phyloP scores from a whole-genome alignment of 1,140 invertebrate species.

The Lasaia peninsularis region DNA sequence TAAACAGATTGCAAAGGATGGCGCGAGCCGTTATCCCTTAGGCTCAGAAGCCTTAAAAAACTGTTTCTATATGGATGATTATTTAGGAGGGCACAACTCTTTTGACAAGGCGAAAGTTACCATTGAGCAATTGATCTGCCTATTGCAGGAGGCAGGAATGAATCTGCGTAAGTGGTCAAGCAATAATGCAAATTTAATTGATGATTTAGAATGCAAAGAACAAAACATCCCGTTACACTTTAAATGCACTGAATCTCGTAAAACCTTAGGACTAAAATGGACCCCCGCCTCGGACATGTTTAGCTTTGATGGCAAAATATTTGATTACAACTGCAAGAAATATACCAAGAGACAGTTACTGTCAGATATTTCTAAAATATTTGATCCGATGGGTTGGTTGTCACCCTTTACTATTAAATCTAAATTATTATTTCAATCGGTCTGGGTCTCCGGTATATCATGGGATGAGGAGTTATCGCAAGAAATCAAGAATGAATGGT shows the following conservation, averaged over 20 bases:
- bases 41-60: slow-evolving; percentile 2
- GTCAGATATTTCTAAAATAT: too few species aligned
- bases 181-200: slow-evolving; percentile 18
- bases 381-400: too few species aligned
- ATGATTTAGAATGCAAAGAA: slow-evolving; percentile 6
- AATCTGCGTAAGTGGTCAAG: slow-evolving; percentile 38
- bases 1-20: slow-evolving; percentile 26
- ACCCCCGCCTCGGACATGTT: too few species aligned
- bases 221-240: slow-evolving; percentile 7
- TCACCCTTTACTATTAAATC: too few species aligned
- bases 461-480: too few species aligned
- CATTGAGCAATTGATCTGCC: slow-evolving; percentile 30
- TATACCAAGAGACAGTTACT: too few species aligned
- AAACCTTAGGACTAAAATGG: slow-evolving; percentile 14
- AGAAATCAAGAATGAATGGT: too few species aligned
- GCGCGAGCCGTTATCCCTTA: slow-evolving; percentile 25
- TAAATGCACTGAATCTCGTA: too few species aligned
- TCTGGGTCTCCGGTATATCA: too few species aligned
- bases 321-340: too few species aligned
- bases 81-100: slow-evolving; percentile 15
- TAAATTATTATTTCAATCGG: too few species aligned
- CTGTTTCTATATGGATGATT: slow-evolving; percentile 20
- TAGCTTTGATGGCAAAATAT: too few species aligned
- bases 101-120: slow-evolving; percentile 25
- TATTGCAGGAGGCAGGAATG: slow-evolving; percentile 29